Base-by-base conservation (phyloP, 2,888 invertebrate species). In the Drosophila robusta region DNA sequence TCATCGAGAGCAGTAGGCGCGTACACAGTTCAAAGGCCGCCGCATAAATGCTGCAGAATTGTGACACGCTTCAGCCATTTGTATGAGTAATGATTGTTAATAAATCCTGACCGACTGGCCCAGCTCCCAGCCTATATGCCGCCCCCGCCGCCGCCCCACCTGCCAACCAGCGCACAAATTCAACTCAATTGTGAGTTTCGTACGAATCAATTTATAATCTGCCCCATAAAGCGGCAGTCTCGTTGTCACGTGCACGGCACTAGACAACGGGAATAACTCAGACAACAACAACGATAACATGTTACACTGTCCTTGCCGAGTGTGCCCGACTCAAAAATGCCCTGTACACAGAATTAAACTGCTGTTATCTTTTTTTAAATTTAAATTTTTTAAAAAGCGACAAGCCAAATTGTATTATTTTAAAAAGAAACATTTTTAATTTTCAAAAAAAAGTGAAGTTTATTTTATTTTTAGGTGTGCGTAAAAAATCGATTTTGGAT, bases 31-130 rank as follows among this genome's bases (percentile, higher is more conserved):
- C 81, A 77, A 88, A 76, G 79, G 79, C 74, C 66, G 79, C 79
- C 74, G 77, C 79, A 80, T 89, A 85, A 89, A 77, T 69, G 75
- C 78, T 86, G 82, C 80, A 82, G 87, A 89, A 89, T 84, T 84
- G 85, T 88, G 89, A 90, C 89, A 89, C 89, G 89, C 90, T 88
- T 88, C 89, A 82, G 75, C 89, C 88, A 89, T 89, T 89, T 89
- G 87, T 89, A 90, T 89, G 89, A 89, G 89, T 90, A 89, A 89
- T 89, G 87, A 88, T 87, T 84, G 78, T 80, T 78, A 89, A 89
- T 88, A 90, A 89, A 89, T 88, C 87, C 75, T 69, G 67, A 47
- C 52, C 65, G 52, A 62, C 9, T 38, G 29, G 34, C 50, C 22
- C 49, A 46, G 49, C 42, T 32, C 24, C 32, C 36, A 34, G 45